Base-by-base conservation (phyloP, 2,797 vertebrate species). In the Oreortyx pictus region DNA sequence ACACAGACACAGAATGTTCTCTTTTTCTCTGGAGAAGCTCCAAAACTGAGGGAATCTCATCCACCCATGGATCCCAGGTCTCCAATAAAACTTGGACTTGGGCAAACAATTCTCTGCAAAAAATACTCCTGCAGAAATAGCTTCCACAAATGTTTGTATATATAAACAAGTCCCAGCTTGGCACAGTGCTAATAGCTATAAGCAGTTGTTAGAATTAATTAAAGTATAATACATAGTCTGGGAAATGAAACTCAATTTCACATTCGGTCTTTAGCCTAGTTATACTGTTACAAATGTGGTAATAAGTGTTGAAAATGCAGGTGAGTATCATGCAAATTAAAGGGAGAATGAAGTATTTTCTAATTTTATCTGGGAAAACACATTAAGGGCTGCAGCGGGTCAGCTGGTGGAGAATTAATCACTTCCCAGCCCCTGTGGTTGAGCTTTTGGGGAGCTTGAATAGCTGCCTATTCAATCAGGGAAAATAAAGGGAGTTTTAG, bases 121-220 rank as follows among this genome's bases (percentile, higher is more conserved):
- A 82, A 82, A 37, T 6, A 18, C 10, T 65, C 17, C 31, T 74
- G 41, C 84, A 95, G 75, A 56, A 92, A 73, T 12, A 60, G 31
- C 64, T 52, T 81, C n/a, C 19, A 9, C 77, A 61, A 41, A 61
- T 47, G 61, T 64, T 47, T 11, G 6, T 31, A 14, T 27, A 12
- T 14, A n/a, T 5, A 37, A 7, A 46, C 31, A 49, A 39, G 71
- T 9, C 47, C 31, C 20, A 57, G 20, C 64, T 54, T 84, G 74
- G 80, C 44, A 17, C 64, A 14, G 35, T 89, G 83, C 72, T 93
- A 70, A 76, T n/a, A 84, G 77, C 65, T 62, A 14, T 15, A 64
- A 92, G 86, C 67, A 66, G 57, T 81, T 85, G 54, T 77, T 93
- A 91, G 71, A 93, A 92, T 95, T 93, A 90, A 95, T 94, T 93